phyloP scores from a whole-genome alignment of 2,113 vertebrate species.

The Butastur rufipennis region DNA sequence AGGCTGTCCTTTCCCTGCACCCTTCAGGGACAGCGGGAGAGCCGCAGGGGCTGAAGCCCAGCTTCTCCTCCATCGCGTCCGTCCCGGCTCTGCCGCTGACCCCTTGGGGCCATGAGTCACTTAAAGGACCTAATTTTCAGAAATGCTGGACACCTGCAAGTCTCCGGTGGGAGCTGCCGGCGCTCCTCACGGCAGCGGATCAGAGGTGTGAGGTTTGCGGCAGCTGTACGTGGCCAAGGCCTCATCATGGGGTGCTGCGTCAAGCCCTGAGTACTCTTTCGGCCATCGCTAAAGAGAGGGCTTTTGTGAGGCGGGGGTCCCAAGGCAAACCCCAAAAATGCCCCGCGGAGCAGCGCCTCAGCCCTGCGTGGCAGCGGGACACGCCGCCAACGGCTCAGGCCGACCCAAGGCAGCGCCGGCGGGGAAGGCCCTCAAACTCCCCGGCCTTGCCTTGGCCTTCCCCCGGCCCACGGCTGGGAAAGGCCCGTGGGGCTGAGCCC shows the following conservation, averaged over 20 bases:
- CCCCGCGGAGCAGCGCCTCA: background rate
- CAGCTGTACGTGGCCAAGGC: accelerated
- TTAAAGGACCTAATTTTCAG: background rate
- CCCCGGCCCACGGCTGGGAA: accelerated
- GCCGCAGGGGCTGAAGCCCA: background rate
- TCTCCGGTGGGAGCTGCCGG: background rate
- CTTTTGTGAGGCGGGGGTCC: background rate
- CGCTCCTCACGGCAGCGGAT: accelerated
- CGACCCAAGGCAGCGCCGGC: accelerated
- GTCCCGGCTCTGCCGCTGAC: background rate
- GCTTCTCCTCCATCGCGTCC: background rate
- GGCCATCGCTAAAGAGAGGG: background rate
- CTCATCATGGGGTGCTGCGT: background rate
- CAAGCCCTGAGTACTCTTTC: background rate
- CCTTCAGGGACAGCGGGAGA: background rate
- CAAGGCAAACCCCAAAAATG: background rate
- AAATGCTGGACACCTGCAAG: background rate
- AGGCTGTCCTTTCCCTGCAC: background rate
- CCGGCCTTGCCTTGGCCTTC: accelerated
- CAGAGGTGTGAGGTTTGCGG: accelerated
- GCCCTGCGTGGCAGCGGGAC: accelerated
- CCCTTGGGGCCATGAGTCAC: background rate
- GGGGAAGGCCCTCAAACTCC: background rate
- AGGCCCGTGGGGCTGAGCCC: background rate
- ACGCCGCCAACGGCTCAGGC: accelerated